Evolutionary conservation across 2,888 invertebrate species (phyloP).

Genomic region (Leptinotarsa juncta): DNA sequence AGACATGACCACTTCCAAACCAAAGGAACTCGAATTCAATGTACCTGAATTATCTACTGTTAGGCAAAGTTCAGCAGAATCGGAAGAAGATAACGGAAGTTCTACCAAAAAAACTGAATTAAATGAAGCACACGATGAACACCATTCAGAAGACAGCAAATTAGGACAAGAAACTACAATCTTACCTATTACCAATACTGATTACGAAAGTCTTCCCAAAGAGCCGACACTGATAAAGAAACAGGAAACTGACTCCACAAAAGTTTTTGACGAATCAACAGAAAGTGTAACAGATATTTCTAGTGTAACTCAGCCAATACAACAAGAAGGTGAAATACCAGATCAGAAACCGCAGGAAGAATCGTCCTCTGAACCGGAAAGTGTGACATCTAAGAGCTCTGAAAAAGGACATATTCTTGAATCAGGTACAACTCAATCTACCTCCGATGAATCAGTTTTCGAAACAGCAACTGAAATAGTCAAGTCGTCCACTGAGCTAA

Average conservation of each 20-base stretch:
- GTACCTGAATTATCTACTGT: too few relatives aligned
- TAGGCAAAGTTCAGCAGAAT: background rate
- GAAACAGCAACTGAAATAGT: background rate
- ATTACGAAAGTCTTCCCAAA: background rate
- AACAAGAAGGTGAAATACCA: slow-evolving; percentile 14
- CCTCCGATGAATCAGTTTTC: background rate
- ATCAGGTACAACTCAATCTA: background rate
- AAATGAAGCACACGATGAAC: background rate
- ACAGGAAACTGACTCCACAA: background rate
- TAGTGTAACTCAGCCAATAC: background rate
- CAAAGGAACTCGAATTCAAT: background rate
- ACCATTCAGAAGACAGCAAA: slow-evolving; percentile 21
- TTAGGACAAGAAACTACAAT: slow-evolving; percentile 12
- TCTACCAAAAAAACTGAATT: background rate
- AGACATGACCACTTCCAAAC: slow-evolving; percentile 8
- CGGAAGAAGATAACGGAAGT: background rate
- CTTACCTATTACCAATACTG: slow-evolving; percentile 14
- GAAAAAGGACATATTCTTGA: background rate
- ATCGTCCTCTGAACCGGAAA: background rate
- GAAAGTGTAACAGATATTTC: slow-evolving; percentile 6
- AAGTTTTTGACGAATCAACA: background rate
- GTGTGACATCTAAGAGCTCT: too few relatives aligned
- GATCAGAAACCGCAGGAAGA: slow-evolving; percentile 29
- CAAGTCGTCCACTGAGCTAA: background rate
- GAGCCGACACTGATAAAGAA: background rate